Conservation (phyloP, 2,888 invertebrate genomes). For the Conistra vaccinii region DNA sequence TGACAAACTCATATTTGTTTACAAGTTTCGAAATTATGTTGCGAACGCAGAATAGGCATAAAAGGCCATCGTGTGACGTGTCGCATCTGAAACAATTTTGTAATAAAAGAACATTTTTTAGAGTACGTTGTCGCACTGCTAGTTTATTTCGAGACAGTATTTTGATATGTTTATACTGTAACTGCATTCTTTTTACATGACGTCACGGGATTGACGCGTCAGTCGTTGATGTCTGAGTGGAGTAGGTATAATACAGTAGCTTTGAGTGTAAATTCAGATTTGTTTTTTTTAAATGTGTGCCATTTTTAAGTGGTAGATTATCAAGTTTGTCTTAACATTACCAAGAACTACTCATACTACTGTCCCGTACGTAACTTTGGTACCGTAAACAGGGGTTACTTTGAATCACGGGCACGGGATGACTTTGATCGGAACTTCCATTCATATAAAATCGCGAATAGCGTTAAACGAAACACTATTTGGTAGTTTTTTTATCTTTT, state of each 20-base stretch:
- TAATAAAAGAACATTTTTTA: slow-evolving; percentile 65
- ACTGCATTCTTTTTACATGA: slow-evolving; percentile 32
- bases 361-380: too few relatives aligned
- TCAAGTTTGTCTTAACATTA: too few relatives aligned
- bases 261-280: slow-evolving; percentile 15
- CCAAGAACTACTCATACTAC: too few relatives aligned
- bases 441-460: too few relatives aligned
- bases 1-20: neutral
- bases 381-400: too few relatives aligned
- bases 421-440: too few relatives aligned
- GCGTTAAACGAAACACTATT: too few relatives aligned
- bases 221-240: slow-evolving; percentile 7
- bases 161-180: slow-evolving; percentile 62
- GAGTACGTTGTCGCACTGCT: slow-evolving; percentile 65
- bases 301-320: too few relatives aligned
- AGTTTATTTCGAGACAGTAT: slow-evolving; percentile 66
- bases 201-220: slow-evolving; percentile 30
- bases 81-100: slow-evolving; percentile 53
- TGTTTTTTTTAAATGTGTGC: neutral
- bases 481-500: too few relatives aligned
- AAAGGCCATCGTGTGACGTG: slow-evolving; percentile 37
- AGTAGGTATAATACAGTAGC: neutral
- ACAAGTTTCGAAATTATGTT: neutral
- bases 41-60: slow-evolving; percentile 46
- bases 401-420: too few relatives aligned